Evolutionary conservation across 2,797 vertebrate species (phyloP).

Genomic region (Sardinella longiceps): DNA sequence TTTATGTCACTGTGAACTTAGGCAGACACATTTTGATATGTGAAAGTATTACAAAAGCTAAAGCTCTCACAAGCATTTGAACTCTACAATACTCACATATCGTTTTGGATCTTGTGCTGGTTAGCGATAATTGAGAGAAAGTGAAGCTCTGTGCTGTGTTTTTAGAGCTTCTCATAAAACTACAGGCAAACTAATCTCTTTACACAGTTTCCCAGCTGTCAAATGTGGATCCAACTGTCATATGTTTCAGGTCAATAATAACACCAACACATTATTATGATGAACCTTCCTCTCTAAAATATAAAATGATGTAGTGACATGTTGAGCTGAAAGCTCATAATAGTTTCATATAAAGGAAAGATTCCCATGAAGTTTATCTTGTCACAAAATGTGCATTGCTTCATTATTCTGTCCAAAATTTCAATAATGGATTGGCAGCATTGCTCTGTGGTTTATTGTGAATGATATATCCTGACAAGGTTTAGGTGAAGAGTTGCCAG

Average conservation of each 20-base stretch:
- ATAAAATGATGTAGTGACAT: not conserved
- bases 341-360: not conserved
- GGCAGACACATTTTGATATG: not conserved
- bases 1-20: not conserved
- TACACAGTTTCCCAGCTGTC: not conserved
- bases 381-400: constrained; percentile 20
- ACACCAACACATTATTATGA: not conserved
- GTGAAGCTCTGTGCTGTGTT: not conserved
- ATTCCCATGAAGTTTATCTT: not conserved
- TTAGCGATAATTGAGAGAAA: not conserved
- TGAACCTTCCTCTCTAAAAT: not conserved
- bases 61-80: not conserved
- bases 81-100: not conserved
- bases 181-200: not conserved
- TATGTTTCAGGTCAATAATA: not conserved
- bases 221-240: not conserved
- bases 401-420: constrained; percentile 44
- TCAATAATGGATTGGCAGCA: constrained; percentile 40
- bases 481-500: constrained; percentile 61
- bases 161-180: not conserved
- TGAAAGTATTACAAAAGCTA: not conserved
- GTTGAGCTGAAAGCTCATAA: constrained; percentile 21
- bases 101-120: not conserved
- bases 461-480: constrained; percentile 55
- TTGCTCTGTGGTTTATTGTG: constrained; percentile 45